Conservation (phyloP, 2,113 vertebrate genomes). For the Lonchura striata region DNA sequence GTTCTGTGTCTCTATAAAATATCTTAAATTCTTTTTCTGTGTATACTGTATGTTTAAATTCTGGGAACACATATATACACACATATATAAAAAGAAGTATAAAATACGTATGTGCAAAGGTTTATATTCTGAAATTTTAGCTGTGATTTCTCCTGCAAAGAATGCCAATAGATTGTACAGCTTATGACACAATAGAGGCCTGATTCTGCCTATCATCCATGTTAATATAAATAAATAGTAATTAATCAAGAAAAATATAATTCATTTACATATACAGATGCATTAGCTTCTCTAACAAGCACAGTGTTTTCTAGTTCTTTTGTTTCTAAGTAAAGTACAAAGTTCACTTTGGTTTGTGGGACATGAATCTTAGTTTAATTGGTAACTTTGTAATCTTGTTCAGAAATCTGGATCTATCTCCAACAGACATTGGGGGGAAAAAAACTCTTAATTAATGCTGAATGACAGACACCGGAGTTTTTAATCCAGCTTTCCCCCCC, state of each 20-base stretch:
- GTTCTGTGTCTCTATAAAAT: neutral
- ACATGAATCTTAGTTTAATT: slow-evolving; percentile 3
- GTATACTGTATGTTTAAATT: neutral
- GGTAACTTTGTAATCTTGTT: neutral
- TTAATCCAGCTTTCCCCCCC: neutral
- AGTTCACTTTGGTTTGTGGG: neutral
- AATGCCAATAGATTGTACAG: neutral
- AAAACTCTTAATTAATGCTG: neutral
- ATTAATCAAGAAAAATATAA: neutral
- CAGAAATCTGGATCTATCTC: neutral
- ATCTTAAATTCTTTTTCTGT: neutral
- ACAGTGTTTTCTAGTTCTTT: neutral
- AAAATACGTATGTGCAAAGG: neutral
- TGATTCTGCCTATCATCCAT: neutral
- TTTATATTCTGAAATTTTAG: neutral
- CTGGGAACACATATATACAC: neutral
- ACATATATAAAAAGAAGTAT: neutral
- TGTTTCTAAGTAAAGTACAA: neutral
- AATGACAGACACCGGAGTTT: neutral
- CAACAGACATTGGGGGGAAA: neutral
- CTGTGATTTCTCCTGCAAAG: neutral
- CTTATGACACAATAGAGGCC: neutral
- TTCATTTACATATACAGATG: neutral
- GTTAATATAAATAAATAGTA: neutral
- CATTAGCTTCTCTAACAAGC: neutral